These are phyloP conservation scores for Paragorgia papillata DNA, from an alignment of 92 coral and sea anemone species.

Conservation along the genomic window DNA sequence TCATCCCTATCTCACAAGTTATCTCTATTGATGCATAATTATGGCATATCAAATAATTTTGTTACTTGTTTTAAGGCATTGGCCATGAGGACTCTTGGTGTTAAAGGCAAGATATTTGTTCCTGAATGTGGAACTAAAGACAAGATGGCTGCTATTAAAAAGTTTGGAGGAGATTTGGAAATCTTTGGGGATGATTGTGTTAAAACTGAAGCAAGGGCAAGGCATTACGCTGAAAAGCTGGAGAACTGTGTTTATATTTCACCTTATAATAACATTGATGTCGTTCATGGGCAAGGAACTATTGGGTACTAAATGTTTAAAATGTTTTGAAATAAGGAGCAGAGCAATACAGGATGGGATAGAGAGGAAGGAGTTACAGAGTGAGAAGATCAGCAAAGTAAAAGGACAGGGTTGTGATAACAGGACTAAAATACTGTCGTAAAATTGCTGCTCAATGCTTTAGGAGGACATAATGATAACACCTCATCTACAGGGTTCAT, in stretches of 20 bases:
- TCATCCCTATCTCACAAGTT: too few relatives aligned
- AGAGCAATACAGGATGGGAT: background rate
- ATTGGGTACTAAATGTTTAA: constrained; percentile 71
- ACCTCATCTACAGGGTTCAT: too few relatives aligned
- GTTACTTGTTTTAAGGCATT: constrained; percentile 73
- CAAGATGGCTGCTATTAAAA: constrained; percentile 64
- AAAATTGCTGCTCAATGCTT: too few relatives aligned
- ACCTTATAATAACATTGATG: constrained; percentile 79
- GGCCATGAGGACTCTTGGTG: constrained; percentile 68
- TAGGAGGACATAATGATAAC: too few relatives aligned
- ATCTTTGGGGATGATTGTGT: constrained; percentile 78
- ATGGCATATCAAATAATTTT: too few relatives aligned
- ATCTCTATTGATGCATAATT: too few relatives aligned
- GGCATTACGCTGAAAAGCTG: constrained; percentile 75
- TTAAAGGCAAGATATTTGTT: constrained; percentile 68
- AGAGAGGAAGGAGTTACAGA: too few relatives aligned
- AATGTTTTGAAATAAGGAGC: background rate
- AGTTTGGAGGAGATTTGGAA: constrained; percentile 62
- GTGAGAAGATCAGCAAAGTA: too few relatives aligned
- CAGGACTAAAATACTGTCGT: too few relatives aligned
- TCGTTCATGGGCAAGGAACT: constrained; percentile 83
- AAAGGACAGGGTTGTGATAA: too few relatives aligned
- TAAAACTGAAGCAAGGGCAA: constrained; percentile 77
- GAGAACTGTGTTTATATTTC: constrained; percentile 62
- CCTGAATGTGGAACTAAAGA: constrained; percentile 63